Evolutionary conservation across 2,113 vertebrate species (phyloP), one percentile per base, ranked within the genome.

Genomic region (Gasterosteus aculeatus): DNA sequence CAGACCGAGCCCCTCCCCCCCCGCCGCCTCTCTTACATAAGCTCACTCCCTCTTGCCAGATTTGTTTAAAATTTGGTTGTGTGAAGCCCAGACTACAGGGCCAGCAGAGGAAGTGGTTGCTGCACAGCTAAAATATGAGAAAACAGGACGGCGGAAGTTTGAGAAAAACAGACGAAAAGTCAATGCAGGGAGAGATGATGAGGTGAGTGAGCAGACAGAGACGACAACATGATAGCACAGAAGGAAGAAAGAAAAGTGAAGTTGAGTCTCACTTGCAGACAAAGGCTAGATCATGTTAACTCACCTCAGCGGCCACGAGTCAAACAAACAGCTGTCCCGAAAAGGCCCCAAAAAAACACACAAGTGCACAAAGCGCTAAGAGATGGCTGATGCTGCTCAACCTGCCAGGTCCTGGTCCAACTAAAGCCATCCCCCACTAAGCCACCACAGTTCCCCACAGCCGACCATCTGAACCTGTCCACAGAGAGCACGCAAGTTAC

Each of bases 11-110:
- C 68, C 86, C 84, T 80, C 82, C 82, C 84, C 75, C 70, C 72
- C 22, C 22, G 22, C 22, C 80, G 79, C 70, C 59, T 68, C 64
- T 63, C 73, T 93, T 94, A 93, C 88, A 89, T 93, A 94, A 93
- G 85, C 58, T 33, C n/a, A 58, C 44, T 88, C 82, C 69, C 76
- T 84, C 75, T 42, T 78, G 81, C 85, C 89, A 91, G 87, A 92
- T 92, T 92, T 93, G 90, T 90, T 93, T 92, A 92, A 93, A 90
- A 90, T 91, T 89, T 91, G 90, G 85, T 90, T 93, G 85, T 80
- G 78, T 87, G 75, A 89, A 88, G 88, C 62, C 62, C 39, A 81
- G 78, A 75, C 79, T 64, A 61, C 65, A 67, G 80, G 71, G 72
- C 80, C 75, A 71, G 67, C 75, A 80, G 84, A 86, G 91, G 91